These are phyloP conservation scores for roundworm (Caenorhabditis elegans) DNA, from an alignment of 1,140 invertebrate genomes.

Conservation along the genomic window DNA sequence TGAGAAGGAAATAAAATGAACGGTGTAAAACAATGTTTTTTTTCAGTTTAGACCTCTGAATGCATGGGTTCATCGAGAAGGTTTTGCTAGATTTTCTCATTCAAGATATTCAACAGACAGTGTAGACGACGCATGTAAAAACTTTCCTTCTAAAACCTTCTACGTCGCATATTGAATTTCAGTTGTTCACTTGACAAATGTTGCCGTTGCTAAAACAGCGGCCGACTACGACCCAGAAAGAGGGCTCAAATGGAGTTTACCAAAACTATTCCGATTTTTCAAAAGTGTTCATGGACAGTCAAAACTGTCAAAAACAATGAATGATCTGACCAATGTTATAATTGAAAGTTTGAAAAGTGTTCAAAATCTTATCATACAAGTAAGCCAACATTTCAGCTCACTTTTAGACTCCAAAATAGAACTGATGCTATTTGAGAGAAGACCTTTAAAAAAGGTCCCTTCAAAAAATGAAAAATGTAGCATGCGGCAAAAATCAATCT, in stretches of 20 bases:
- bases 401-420: neutral
- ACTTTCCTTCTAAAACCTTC: constrained; percentile 16
- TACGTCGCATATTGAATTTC: neutral
- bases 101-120: constrained; percentile 69
- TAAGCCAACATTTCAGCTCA: no score
- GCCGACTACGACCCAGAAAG: constrained; percentile 71
- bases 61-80: constrained; percentile 70
- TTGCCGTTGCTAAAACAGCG: constrained; percentile 70
- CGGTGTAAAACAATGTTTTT: no score
- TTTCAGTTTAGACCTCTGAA: constrained; percentile 69
- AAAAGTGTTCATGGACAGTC: constrained; percentile 68
- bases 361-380: constrained; percentile 69
- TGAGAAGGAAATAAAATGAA: no score
- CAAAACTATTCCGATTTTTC: constrained; percentile 68
- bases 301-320: constrained; percentile 66
- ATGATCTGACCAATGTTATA: constrained; percentile 69
- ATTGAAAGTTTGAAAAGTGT: constrained; percentile 68
- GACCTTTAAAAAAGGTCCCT: no score
- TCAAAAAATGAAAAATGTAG: no score
- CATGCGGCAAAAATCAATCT: no score
- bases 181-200: constrained; percentile 71
- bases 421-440: constrained; percentile 44
- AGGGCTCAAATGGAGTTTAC: constrained; percentile 70
- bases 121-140: constrained; percentile 69
- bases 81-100: constrained; percentile 70